A percentile compares a stretch with the other conserved stretches of the same genome.
Evolutionary conservation across 1,140 invertebrate species (phyloP).

Genomic region (Drosophila teissieri): DNA sequence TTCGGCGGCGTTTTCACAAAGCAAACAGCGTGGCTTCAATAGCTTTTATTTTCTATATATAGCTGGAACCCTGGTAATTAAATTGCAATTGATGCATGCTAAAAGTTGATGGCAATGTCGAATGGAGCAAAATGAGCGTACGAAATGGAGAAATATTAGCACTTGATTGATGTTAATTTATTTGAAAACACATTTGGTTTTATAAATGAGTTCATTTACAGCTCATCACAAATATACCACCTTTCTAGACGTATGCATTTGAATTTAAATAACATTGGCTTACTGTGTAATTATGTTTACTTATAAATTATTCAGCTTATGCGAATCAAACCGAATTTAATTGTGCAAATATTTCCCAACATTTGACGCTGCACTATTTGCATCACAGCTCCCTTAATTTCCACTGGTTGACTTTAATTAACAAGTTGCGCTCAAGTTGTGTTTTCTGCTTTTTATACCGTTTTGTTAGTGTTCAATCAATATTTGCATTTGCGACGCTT

Average conservation of each 20-base stretch:
- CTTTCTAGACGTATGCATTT: background rate
- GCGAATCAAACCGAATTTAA: background rate
- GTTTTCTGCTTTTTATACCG: background rate
- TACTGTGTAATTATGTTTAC: background rate
- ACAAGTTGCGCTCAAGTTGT: background rate
- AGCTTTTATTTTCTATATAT: conserved; percentile 52
- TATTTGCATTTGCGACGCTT: background rate
- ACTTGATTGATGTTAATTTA: conserved; percentile 30
- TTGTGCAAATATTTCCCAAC: conserved; percentile 1
- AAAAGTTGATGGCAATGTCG: conserved; percentile 5
- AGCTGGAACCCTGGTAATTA: conserved; percentile 69
- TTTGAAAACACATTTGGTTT: conserved; percentile 6
- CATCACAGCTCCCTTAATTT: background rate
- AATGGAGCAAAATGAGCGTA: conserved; percentile 6
- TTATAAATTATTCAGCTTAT: background rate
- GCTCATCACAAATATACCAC: background rate
- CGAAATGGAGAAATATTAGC: conserved; percentile 1
- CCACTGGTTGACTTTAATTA: background rate
- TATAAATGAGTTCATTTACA: background rate
- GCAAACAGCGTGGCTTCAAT: conserved; percentile 32
- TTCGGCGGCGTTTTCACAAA: conserved; percentile 66
- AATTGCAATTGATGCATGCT: conserved; percentile 54
- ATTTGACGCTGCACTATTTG: background rate
- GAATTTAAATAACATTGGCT: conserved; percentile 3
- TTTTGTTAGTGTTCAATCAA: background rate